phyloP scores from a whole-genome alignment of 2,888 invertebrate genomes.

The Charanyca ferruginea region DNA sequence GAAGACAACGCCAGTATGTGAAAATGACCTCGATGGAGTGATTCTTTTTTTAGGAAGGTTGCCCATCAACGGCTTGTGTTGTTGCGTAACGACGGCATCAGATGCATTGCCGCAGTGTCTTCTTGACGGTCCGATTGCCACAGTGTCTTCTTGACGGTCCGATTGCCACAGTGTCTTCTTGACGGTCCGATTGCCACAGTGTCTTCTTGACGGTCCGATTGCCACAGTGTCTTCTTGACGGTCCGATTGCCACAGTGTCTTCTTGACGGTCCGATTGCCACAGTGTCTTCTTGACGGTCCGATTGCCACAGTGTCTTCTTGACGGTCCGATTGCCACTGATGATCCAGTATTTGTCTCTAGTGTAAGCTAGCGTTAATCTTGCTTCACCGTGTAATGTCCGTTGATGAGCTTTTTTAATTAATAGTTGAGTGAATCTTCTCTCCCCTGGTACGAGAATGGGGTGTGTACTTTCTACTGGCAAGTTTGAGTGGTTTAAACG shows the following conservation, averaged over 20 bases:
- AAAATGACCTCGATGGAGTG: constrained; percentile 29
- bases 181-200: constrained; percentile 22
- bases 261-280: constrained; percentile 25
- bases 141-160: constrained; percentile 29
- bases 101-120: constrained; percentile 16
- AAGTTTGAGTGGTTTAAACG: constrained; percentile 11
- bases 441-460: constrained; percentile 11
- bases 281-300: constrained; percentile 16
- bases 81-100: constrained; percentile 20
- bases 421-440: constrained; percentile 7
- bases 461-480: constrained; percentile 8
- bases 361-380: constrained; percentile 26
- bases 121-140: constrained; percentile 25
- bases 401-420: neutral
- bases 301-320: constrained; percentile 19
- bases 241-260: constrained; percentile 15
- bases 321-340: constrained; percentile 23
- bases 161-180: constrained; percentile 23
- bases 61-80: constrained; percentile 27
- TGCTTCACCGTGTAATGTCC: constrained; percentile 21
- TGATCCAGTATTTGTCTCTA: constrained; percentile 29
- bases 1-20: constrained; percentile 37
- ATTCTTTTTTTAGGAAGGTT: constrained; percentile 2
- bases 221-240: constrained; percentile 23
- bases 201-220: constrained; percentile 24